Base-by-base conservation (phyloP, 2,797 vertebrate species). In the Liparis tanakae region DNA sequence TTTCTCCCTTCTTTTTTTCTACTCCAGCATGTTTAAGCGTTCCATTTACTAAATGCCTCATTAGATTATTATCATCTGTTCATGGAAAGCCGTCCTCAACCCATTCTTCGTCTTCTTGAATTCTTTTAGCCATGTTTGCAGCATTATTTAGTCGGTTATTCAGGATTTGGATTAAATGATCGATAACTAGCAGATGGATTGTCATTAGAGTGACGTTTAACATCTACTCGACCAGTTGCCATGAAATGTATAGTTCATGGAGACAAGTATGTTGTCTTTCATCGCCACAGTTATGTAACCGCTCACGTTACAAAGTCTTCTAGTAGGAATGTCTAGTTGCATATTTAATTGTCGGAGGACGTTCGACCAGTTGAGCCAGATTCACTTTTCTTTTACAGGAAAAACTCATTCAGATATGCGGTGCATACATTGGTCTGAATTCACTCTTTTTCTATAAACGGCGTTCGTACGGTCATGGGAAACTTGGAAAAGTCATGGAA, bases 61-160 rank as follows among this genome's bases (percentile, higher is more conserved):
- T 18, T 15, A 46, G 22, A 18, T 68, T 46, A 74, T 53, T 50
- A 36, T 10, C 34, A 64, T 72, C 33, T 71, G 59, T 72, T 74
- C 62, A 72, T 66, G 65, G 34, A 62, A 69, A 68, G 62, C 71
- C 44, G 20, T 53, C 44, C 39, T 59, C 39, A 46, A 30, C 12
- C 36, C 6, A 12, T 30, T 30, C 25, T 30, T 30, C 25, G 25
- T 30, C 25, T n/a, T n/a, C n/a, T n/a, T n/a, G n/a, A 30, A 30
- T 30, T 30, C 25, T 30, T 30, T 30, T 30, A 30, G 25, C 25
- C 25, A 30, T 30, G 25, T 30, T 30, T 30, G 25, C 25, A 30
- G 1, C 25, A 30, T 30, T 2, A 2, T 30, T 30, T 30, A 2
- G 25, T 30, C 25, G 25, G 25, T 30, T 30, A 30, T 30, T 30